Evolutionary conservation across 2,797 vertebrate genomes (phyloP).

Genomic region (Trichosurus vulpecula): DNA sequence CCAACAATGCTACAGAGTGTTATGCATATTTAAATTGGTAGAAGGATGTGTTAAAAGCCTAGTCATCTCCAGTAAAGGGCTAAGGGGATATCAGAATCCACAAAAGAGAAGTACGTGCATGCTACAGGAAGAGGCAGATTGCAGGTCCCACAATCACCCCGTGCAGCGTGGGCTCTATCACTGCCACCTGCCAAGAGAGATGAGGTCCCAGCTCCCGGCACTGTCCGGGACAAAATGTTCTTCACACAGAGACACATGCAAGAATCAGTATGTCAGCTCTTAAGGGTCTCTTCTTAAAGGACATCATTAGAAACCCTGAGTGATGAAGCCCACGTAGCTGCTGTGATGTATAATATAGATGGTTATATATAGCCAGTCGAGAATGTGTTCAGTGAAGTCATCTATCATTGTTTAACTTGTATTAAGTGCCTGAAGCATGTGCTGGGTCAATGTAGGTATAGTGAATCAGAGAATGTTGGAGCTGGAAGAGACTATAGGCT

Average conservation of each 20-base stretch:
- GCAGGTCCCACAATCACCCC: not conserved
- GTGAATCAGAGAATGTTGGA: not conserved
- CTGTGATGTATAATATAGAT: conserved; percentile 13
- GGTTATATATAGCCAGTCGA: conserved; percentile 30
- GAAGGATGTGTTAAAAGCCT: not conserved
- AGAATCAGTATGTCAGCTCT: not conserved
- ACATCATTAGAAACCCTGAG: not conserved
- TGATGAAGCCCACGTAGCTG: not conserved
- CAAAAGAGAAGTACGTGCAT: not conserved
- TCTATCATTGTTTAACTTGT: conserved; percentile 42
- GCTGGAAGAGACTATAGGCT: not conserved
- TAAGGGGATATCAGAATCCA: not conserved
- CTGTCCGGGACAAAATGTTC: not conserved
- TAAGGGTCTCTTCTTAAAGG: conserved; percentile 3
- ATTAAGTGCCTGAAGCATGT: conserved; percentile 52
- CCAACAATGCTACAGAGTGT: not conserved
- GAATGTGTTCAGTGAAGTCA: conserved; percentile 19
- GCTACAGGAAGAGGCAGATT: not conserved
- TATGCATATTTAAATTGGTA: not conserved
- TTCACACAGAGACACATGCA: not conserved
- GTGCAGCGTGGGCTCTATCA: not conserved
- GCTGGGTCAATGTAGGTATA: conserved; percentile 26
- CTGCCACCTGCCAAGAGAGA: not conserved
- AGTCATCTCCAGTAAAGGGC: not conserved
- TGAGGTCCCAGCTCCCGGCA: not conserved